Evolutionary conservation across 2,888 invertebrate species (phyloP).

Genomic region (Pterostichus niger): DNA sequence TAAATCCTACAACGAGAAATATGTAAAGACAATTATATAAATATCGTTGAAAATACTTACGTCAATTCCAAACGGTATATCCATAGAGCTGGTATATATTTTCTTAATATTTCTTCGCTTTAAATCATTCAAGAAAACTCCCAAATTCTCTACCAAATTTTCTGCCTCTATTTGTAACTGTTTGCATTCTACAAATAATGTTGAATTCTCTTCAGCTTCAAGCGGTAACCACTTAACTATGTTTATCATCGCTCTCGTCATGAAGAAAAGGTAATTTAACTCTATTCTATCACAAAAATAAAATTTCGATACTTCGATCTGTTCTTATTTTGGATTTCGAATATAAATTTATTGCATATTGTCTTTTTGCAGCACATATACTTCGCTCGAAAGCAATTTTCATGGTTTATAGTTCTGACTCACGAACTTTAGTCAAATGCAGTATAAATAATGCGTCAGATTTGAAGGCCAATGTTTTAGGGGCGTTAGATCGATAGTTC

Average conservation of each 20-base stretch:
- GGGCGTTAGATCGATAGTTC: constrained; percentile 62
- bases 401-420: constrained; percentile 58
- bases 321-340: constrained; percentile 32
- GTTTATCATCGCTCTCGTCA: constrained; percentile 75
- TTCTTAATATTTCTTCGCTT: constrained; percentile 72
- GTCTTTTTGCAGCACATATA: constrained; percentile 14
- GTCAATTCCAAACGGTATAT: constrained; percentile 71
- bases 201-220: constrained; percentile 78
- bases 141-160: constrained; percentile 72
- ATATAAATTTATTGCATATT: constrained; percentile 29
- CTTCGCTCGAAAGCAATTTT: constrained; percentile 17
- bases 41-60: constrained; percentile 71
- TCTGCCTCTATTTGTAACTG: constrained; percentile 78
- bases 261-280: constrained; percentile 68
- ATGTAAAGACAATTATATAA: constrained; percentile 58
- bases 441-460: constrained; percentile 64
- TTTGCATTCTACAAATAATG: constrained; percentile 78
- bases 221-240: constrained; percentile 80
- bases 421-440: constrained; percentile 61
- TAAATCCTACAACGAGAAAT: constrained; percentile 78
- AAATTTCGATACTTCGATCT: constrained; percentile 52
- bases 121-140: constrained; percentile 79
- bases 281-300: constrained; percentile 57
- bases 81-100: constrained; percentile 69
- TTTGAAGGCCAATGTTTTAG: constrained; percentile 62